Conservation (phyloP, 1,140 invertebrate species). For the Geopemphigus sp. region DNA sequence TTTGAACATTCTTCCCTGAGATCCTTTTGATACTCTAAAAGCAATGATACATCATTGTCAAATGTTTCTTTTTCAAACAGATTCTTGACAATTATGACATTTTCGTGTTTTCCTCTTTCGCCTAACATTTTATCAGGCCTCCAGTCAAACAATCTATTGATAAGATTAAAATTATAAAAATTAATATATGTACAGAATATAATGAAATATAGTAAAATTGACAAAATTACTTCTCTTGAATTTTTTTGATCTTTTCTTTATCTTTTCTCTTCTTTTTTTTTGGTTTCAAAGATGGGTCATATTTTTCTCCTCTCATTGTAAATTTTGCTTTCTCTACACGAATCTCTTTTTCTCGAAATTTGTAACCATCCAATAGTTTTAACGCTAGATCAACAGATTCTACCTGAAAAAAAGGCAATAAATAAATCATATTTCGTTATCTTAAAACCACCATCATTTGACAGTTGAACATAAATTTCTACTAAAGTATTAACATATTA, state of each 20-base stretch:
- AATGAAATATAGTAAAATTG: background rate
- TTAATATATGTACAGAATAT: background rate
- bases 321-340: conserved; percentile 92
- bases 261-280: conserved; percentile 88
- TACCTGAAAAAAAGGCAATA: conserved; percentile 60
- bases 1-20: conserved; percentile 85
- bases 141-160: conserved; percentile 86
- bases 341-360: conserved; percentile 74
- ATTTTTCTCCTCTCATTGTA: conserved; percentile 85
- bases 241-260: conserved; percentile 86
- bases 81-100: conserved; percentile 90
- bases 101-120: conserved; percentile 82
- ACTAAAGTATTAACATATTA: background rate
- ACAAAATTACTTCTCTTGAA: conserved; percentile 79
- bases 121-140: conserved; percentile 84
- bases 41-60: conserved; percentile 80
- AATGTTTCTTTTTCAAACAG: conserved; percentile 89
- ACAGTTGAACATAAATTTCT: background rate
- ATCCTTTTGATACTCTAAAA: conserved; percentile 89
- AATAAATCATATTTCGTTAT: background rate
- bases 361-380: conserved; percentile 86
- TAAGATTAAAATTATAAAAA: background rate
- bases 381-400: conserved; percentile 94
- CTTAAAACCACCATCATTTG: background rate
- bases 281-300: conserved; percentile 90